Conservation (phyloP, 92 coral and sea anemone genomes). For the Bergia sp. region DNA sequence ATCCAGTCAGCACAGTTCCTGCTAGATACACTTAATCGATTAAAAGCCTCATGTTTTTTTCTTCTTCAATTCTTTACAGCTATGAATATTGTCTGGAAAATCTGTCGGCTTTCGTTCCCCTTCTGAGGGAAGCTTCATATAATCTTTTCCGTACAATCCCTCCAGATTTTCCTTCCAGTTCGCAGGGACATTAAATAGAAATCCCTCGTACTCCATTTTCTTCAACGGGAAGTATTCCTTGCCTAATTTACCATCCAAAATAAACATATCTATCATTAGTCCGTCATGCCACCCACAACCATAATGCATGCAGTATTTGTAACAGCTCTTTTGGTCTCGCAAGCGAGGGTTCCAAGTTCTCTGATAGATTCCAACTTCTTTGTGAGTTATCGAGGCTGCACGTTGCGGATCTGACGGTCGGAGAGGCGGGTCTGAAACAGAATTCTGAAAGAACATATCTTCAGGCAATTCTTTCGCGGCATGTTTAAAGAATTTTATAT, state of each 20-base stretch:
- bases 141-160: conserved; percentile 47
- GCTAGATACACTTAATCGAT: too few species aligned
- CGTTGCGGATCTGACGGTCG: conserved; percentile 49
- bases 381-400: conserved; percentile 8
- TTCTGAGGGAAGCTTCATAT: conserved; percentile 58
- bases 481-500: conserved; percentile 64
- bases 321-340: conserved; percentile 74
- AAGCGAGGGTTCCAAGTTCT: conserved; percentile 74
- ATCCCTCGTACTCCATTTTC: conserved; percentile 72
- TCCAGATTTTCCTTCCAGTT: conserved; percentile 58
- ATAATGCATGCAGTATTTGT: conserved; percentile 60
- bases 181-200: conserved; percentile 64
- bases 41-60: not conserved
- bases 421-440: conserved; percentile 60
- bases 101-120: conserved; percentile 42
- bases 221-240: conserved; percentile 61
- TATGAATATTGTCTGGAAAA: conserved; percentile 57
- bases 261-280: conserved; percentile 70
- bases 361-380: conserved; percentile 66
- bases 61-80: conserved; percentile 63
- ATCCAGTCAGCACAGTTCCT: too few species aligned
- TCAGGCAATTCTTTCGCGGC: conserved; percentile 68
- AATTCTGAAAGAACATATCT: conserved; percentile 78
- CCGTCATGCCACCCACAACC: conserved; percentile 86
- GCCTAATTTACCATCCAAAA: conserved; percentile 23